These are phyloP conservation scores for Drosophila virilis DNA, from an alignment of 1,140 invertebrate genomes.

Conservation along the genomic window DNA sequence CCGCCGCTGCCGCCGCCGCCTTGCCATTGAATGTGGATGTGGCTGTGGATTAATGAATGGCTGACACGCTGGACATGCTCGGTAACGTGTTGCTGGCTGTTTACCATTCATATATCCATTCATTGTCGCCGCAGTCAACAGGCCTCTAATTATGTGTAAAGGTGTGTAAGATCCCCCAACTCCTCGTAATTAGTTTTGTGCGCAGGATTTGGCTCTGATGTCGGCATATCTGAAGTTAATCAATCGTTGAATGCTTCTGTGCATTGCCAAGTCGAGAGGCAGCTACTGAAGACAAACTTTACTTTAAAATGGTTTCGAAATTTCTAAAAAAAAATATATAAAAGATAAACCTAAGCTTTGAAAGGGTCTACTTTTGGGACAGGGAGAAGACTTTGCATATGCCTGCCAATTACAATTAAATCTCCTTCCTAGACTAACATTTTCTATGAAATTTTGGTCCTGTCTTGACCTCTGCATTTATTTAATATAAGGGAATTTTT, in stretches of 20 bases:
- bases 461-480: no score
- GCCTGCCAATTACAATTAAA: no score
- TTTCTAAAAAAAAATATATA: no score
- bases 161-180: conserved; percentile 39
- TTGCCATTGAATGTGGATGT: not conserved
- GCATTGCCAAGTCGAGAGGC: not conserved
- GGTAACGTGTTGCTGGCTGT: conserved; percentile 49
- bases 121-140: conserved; percentile 71
- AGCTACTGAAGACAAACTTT: conserved; percentile 23
- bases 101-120: conserved; percentile 64
- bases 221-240: conserved; percentile 36
- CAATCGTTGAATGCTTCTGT: conserved; percentile 44
- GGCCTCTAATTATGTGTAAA: conserved; percentile 81
- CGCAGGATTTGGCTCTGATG: conserved; percentile 39
- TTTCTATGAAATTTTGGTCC: no score
- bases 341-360: no score
- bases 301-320: no score
- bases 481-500: no score
- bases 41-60: conserved; percentile 77
- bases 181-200: conserved; percentile 60
- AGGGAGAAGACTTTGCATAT: no score
- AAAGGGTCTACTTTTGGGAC: no score
- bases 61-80: conserved; percentile 46
- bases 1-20: not conserved
- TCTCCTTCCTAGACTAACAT: no score